Base-by-base conservation (phyloP, 1,140 invertebrate species). In the Philopotamus ludificatus region DNA sequence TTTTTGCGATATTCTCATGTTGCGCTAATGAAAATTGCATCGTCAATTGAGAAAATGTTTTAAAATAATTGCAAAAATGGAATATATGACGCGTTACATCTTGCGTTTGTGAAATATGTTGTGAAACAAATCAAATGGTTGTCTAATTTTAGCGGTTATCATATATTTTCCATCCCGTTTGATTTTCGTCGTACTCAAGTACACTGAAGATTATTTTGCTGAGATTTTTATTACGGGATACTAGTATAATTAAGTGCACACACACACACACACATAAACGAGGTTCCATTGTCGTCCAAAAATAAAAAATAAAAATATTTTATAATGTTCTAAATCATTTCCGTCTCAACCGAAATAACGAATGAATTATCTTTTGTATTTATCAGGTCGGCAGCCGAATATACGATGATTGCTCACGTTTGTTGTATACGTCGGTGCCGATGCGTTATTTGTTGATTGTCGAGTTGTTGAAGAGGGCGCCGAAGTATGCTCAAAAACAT, bases 241-340 rank as follows among this genome's bases (percentile, higher is more conserved):
- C n/a, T n/a, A n/a, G n/a, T n/a, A n/a, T n/a, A n/a, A n/a, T n/a
- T n/a, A n/a, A n/a, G n/a, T n/a, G n/a, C n/a, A n/a, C n/a, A n/a
- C n/a, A n/a, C n/a, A n/a, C n/a, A 34, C 28, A 34, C 12, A 34
- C 28, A 12, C 28, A 34, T 34, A 7, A 34, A 34, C 12, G 28
- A 34, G 54, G 62, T 66, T 61, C 49, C 41, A 66, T 61, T 4
- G 55, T 66, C 63, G 63, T 69, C 63, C 67, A 69, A 39, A 60
- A 63, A 20, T 54, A 58, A 50, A 50, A 20, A 34, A 7, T 34
- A 34, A 50, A 50, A 25, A 15, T 63, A 51, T 63, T 68, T 63
- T 59, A 61, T 57, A 65, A 70, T 70, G 68, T 70, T 70, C 68
- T 70, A 70, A 70, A 70, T 22, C 63, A 70, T 70, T 62, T 70